These are phyloP conservation scores for Channa argus DNA, from an alignment of 2,113 vertebrate genomes.

Conservation along the genomic window DNA sequence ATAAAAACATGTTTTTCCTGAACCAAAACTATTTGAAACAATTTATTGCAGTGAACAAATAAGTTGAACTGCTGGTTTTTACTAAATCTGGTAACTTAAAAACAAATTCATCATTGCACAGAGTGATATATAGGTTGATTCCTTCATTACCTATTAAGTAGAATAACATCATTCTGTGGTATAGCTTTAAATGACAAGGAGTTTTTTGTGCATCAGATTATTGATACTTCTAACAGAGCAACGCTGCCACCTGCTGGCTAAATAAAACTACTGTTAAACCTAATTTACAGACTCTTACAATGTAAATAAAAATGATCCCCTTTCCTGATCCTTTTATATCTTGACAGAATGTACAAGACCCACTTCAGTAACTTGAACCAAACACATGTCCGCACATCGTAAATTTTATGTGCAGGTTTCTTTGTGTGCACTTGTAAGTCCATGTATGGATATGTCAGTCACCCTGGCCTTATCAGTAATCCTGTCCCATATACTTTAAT, in stretches of 20 bases:
- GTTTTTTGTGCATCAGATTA: background rate
- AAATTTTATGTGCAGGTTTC: background rate
- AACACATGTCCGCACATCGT: background rate
- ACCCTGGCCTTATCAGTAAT: conserved; percentile 25
- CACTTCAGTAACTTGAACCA: background rate
- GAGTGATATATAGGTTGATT: background rate
- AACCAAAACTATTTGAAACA: background rate
- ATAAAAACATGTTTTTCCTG: background rate
- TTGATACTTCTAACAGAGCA: conserved; percentile 7
- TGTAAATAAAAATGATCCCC: conserved; percentile 20
- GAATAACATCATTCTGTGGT: conserved; percentile 2
- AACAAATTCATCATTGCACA: background rate
- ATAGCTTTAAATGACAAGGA: background rate
- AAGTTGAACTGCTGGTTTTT: background rate
- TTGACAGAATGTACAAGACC: conserved; percentile 1
- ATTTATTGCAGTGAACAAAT: background rate
- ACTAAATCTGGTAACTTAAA: too few relatives aligned
- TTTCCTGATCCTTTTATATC: background rate
- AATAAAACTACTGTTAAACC: background rate
- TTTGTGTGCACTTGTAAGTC: background rate
- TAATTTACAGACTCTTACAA: background rate
- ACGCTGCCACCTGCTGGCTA: conserved; percentile 61
- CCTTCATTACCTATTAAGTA: background rate
- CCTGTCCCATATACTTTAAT: conserved; percentile 7
- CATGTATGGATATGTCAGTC: background rate